Conservation (phyloP, 2,113 vertebrate genomes). For the Rhabdomys dilectus region DNA sequence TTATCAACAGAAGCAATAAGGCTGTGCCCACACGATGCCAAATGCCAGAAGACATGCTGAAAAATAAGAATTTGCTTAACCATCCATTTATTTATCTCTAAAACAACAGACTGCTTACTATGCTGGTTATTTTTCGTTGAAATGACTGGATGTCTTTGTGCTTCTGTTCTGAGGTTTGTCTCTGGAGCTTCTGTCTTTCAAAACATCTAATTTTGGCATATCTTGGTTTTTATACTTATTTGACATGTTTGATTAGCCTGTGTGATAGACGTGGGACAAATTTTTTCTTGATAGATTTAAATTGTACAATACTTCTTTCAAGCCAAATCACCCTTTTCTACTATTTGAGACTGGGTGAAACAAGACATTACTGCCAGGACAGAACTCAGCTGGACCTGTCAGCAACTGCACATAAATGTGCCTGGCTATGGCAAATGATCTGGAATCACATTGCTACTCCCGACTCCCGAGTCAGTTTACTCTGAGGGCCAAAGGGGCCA, state of each 20-base stretch:
- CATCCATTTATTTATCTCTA: conserved; percentile 64
- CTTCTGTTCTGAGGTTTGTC: neutral
- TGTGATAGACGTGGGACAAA: neutral
- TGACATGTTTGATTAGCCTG: neutral
- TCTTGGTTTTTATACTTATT: conserved; percentile 25
- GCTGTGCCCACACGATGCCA: conserved; percentile 2
- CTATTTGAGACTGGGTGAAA: neutral
- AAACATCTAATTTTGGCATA: conserved; percentile 28
- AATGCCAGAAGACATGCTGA: conserved; percentile 41
- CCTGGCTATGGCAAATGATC: neutral
- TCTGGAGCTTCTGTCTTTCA: conserved; percentile 27
- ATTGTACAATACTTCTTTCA: neutral
- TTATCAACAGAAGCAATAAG: conserved; percentile 62
- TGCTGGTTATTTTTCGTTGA: conserved; percentile 48
- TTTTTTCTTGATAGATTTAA: neutral
- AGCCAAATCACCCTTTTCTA: neutral
- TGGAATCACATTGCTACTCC: neutral
- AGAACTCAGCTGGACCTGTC: neutral
- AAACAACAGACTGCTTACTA: conserved; percentile 33
- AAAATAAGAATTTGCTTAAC: conserved; percentile 64
- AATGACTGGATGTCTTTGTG: neutral
- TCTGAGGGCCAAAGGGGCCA: neutral
- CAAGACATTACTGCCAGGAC: neutral
- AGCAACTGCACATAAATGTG: neutral
- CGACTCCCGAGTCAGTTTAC: neutral